Conservation (phyloP, 2,797 vertebrate species). For the Momotus momota region DNA sequence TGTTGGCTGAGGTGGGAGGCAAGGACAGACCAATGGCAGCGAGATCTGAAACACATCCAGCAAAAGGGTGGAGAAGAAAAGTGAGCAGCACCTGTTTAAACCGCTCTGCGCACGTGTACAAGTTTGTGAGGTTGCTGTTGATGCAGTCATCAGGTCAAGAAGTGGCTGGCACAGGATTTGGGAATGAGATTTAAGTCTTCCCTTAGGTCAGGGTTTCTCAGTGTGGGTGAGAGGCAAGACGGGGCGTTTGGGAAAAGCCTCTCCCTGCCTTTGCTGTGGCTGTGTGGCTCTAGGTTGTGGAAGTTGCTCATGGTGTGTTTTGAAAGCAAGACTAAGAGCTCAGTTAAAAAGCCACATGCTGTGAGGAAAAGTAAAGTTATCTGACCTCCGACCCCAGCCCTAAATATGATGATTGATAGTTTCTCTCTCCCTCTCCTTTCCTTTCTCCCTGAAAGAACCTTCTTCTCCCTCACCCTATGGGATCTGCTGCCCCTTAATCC, state of each 20-base stretch:
- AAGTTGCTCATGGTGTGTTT: not conserved
- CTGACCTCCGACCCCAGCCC: not conserved
- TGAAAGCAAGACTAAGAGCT: slow-evolving; percentile 19
- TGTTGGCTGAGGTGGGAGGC: not conserved
- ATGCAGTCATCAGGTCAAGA: not conserved
- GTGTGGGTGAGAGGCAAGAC: not conserved
- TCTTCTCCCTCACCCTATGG: not conserved
- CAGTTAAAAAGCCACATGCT: not conserved
- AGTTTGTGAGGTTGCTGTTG: not conserved
- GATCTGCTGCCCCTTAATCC: not conserved
- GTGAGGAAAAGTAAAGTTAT: not conserved
- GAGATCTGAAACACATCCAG: not conserved
- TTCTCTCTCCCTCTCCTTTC: not conserved
- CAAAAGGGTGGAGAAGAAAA: not conserved
- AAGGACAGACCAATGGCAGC: not conserved
- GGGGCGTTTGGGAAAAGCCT: not conserved
- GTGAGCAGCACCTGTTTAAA: not conserved
- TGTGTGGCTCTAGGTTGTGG: not conserved
- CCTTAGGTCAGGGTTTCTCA: slow-evolving; percentile 29
- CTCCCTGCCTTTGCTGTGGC: not conserved
- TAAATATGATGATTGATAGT: not conserved
- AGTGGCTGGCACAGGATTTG: not conserved
- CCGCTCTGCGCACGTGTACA: accelerated
- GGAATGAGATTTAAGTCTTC: not conserved
- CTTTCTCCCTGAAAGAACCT: not conserved